Base-by-base conservation (phyloP, 2,888 invertebrate species). In the Synergus umbraculus region DNA sequence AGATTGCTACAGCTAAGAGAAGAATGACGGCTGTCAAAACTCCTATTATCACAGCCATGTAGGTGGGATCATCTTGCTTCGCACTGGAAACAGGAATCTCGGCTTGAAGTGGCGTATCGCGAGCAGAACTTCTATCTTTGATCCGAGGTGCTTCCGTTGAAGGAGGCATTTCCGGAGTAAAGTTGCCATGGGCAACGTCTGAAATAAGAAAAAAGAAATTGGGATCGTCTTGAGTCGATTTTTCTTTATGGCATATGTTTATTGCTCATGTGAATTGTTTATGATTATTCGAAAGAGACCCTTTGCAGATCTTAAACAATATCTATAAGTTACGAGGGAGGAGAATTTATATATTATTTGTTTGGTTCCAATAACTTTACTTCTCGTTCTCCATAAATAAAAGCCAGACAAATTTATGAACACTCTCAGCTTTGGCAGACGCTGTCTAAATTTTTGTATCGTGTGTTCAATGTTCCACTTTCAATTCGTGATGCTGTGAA, bases 131-230 rank as follows among this genome's bases (percentile, higher is more conserved):
- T 77, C 89, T 90, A 83, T 91, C 91, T 76, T 88, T 88, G 77
- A 86, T 78, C 60, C 87, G 88, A 8, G 92, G 90, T 37, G 91
- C 88, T 78, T 92, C 93, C 37, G 92, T 92, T 66, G 92, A 89
- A 7, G 93, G 92, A 9, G 91, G 91, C 9, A 88, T 86, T 87
- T 94, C 94, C 63, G 92, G 92, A 5, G 93, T 93, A 89, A 94
- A 94, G 89, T 94, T 94, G 12, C 94, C 94, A 82, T 93, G 92
- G 29, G 94, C 94, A 18, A 93, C 91, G 86, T 93, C 94, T 94
- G 91, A 10, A 89, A 90, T 79, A 77, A 81, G 22, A 18, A 4
- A 69, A 66, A 41, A 29, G 22, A 78, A 54, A 13, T 29, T 29
- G 12, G 12, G 12, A 12, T 29, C 49, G 5, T 15, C 2, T 15